Percentiles rank a stretch among this genome's conserved stretches.
phyloP scores from a whole-genome alignment of 1,140 invertebrate species.

The Diorhabda elongata region DNA sequence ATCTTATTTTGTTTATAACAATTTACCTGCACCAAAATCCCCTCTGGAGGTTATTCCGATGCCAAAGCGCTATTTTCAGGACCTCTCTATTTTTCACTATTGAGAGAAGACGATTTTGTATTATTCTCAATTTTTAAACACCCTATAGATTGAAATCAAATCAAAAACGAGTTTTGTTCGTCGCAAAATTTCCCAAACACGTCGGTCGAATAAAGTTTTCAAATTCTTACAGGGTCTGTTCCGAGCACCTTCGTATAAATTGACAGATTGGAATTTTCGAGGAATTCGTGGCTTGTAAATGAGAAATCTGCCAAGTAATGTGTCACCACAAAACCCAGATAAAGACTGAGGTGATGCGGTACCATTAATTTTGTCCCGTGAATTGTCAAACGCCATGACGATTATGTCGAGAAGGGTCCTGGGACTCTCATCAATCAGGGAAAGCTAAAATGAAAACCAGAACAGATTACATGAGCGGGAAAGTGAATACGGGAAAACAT shows the following conservation, averaged over 20 bases:
- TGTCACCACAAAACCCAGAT: conserved; percentile 1
- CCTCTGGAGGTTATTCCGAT: too few relatives aligned
- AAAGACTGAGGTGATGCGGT: not conserved
- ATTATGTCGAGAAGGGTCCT: not conserved
- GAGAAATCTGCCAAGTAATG: conserved; percentile 1
- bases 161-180: too few relatives aligned
- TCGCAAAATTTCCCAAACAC: too few relatives aligned
- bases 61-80: too few relatives aligned
- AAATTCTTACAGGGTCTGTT: not conserved
- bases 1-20: too few relatives aligned
- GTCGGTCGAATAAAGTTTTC: too few relatives aligned
- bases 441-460: conserved; percentile 1
- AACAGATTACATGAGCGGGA: not conserved
- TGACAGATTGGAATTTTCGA: conserved; percentile 2
- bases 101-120: too few relatives aligned
- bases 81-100: too few relatives aligned
- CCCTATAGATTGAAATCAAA: too few relatives aligned
- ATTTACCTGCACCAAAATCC: too few relatives aligned
- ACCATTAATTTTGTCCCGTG: not conserved
- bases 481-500: conserved; percentile 1
- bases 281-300: not conserved
- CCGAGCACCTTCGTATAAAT: not conserved
- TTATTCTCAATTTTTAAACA: too few relatives aligned
- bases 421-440: not conserved
- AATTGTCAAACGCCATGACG: conserved; percentile 1